Evolutionary conservation across 2,797 vertebrate genomes (phyloP).

Genomic region (Gallinago solitaria): DNA sequence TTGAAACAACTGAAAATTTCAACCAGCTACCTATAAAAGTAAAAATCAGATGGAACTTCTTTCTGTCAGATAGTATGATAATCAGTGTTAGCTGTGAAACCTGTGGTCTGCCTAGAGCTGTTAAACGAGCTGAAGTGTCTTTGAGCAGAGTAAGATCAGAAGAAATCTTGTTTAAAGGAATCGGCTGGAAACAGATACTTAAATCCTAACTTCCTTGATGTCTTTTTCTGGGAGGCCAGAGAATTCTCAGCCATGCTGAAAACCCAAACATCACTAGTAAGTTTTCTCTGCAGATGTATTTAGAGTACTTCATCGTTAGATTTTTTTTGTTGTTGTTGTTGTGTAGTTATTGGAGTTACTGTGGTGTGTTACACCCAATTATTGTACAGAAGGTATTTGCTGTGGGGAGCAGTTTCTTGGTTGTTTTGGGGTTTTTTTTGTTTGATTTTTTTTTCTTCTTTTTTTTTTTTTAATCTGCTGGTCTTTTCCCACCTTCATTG

Average conservation of each 20-base stretch:
- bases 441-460: too few relatives aligned
- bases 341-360: not conserved
- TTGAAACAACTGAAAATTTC: not conserved
- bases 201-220: not conserved
- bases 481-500: not conserved
- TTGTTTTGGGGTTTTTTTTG: not conserved
- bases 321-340: not conserved
- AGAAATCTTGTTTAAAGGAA: not conserved
- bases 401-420: not conserved
- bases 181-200: not conserved
- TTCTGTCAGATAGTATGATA: not conserved
- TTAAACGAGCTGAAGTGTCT: not conserved
- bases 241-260: not conserved
- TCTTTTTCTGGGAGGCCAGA: not conserved
- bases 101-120: not conserved
- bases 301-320: not conserved
- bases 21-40: not conserved
- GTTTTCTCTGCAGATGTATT: not conserved
- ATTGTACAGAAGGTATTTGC: not conserved
- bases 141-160: not conserved
- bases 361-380: not conserved
- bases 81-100: not conserved
- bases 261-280: not conserved
- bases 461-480: not conserved
- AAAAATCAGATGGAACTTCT: not conserved